phyloP scores from a whole-genome alignment of 2,113 vertebrate genomes.

The Caranx melampygus region DNA sequence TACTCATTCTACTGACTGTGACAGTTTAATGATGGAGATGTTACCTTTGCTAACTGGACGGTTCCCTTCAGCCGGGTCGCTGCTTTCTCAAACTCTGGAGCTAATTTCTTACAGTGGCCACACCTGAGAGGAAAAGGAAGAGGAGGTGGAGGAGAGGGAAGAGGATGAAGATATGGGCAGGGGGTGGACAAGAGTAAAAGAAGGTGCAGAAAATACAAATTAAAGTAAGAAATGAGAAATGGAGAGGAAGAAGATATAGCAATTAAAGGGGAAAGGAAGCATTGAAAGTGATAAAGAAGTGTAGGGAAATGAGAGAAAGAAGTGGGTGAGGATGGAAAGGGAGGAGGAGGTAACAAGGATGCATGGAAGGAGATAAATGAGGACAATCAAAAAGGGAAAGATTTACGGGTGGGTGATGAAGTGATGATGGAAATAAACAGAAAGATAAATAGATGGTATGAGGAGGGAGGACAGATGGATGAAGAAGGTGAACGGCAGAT shows the following conservation, averaged over 20 bases:
- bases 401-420: too few species aligned
- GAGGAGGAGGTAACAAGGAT: too few species aligned
- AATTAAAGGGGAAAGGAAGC: too few species aligned
- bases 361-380: background rate
- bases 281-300: too few species aligned
- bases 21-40: background rate
- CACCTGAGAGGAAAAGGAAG: conserved; percentile 72
- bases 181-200: too few species aligned
- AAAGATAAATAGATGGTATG: too few species aligned
- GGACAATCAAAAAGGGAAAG: background rate
- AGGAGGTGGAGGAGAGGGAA: background rate
- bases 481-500: background rate
- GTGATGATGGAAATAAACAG: background rate
- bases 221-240: background rate
- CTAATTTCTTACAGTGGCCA: conserved; percentile 82
- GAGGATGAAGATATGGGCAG: background rate
- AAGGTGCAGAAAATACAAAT: too few species aligned
- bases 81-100: conserved; percentile 83
- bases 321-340: too few species aligned
- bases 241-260: too few species aligned
- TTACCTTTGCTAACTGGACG: conserved; percentile 81
- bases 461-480: too few species aligned
- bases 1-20: too few species aligned
- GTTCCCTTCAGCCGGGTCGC: conserved; percentile 77
- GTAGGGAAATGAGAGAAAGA: background rate